Conservation (phyloP, 2,113 vertebrate genomes). For the Athene cunicularia region DNA sequence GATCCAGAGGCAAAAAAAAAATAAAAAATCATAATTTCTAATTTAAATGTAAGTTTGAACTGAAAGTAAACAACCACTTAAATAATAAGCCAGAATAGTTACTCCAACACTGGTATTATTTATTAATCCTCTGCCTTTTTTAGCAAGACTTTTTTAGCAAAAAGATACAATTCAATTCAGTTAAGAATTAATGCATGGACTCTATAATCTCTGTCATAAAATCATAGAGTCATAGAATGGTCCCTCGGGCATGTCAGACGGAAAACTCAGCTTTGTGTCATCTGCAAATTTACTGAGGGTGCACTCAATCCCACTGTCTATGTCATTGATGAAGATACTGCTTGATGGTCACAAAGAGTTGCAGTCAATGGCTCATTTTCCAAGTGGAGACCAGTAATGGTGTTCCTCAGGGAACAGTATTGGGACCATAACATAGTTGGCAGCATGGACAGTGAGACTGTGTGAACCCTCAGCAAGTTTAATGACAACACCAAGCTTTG, state of each 20-base stretch:
- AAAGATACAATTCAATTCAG: accelerated
- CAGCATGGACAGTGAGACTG: too few species aligned
- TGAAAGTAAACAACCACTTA: accelerated
- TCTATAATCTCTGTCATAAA: not conserved
- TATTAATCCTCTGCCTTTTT: not conserved
- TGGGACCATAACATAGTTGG: too few species aligned
- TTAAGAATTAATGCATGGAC: not conserved
- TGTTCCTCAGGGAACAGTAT: too few species aligned
- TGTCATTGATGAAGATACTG: accelerated
- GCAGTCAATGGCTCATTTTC: too few species aligned
- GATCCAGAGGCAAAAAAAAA: not conserved
- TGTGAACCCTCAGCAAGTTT: too few species aligned
- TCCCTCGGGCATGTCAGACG: not conserved
- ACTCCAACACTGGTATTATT: accelerated
- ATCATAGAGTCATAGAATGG: not conserved
- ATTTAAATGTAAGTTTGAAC: not conserved
- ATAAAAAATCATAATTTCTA: not conserved
- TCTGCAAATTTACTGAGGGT: not conserved
- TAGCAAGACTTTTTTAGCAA: not conserved
- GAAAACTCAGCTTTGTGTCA: not conserved
- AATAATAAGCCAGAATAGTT: not conserved
- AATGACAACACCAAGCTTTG: too few species aligned
- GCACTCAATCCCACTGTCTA: not conserved
- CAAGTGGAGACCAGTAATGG: too few species aligned
- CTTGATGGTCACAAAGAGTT: too few species aligned